These are phyloP conservation scores for Bothrops jararaca DNA, from an alignment of 2,113 vertebrate species.

Conservation along the genomic window DNA sequence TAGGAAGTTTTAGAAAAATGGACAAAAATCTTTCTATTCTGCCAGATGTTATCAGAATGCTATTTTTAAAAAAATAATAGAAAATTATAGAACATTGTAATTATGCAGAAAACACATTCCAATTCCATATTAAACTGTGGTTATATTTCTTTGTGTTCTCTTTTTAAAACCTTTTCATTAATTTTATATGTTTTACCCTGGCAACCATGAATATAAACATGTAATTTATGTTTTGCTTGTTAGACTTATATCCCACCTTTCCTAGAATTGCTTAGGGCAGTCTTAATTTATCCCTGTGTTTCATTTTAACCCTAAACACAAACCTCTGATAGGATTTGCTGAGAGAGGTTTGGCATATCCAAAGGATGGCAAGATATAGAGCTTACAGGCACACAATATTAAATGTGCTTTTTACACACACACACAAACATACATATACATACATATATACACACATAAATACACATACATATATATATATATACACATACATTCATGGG, in stretches of 20 bases:
- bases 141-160: too few species aligned
- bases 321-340: not conserved
- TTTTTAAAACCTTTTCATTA: not conserved
- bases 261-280: not conserved
- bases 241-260: not conserved
- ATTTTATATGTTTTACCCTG: not conserved
- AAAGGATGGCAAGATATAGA: not conserved
- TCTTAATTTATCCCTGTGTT: not conserved
- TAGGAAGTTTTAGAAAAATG: not conserved
- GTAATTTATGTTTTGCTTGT: not conserved
- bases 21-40: not conserved
- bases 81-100: not conserved
- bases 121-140: too few species aligned
- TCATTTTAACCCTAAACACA: not conserved
- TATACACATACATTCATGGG: too few species aligned
- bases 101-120: not conserved
- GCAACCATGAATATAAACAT: not conserved
- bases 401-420: not conserved
- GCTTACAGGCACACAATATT: not conserved
- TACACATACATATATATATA: too few species aligned
- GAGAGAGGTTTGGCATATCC: not conserved
- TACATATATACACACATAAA: too few species aligned
- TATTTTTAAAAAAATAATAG: not conserved
- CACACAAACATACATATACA: too few species aligned
- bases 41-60: not conserved